phyloP scores from a whole-genome alignment of 23 tunicate species.

The Phallusia fumigata region DNA sequence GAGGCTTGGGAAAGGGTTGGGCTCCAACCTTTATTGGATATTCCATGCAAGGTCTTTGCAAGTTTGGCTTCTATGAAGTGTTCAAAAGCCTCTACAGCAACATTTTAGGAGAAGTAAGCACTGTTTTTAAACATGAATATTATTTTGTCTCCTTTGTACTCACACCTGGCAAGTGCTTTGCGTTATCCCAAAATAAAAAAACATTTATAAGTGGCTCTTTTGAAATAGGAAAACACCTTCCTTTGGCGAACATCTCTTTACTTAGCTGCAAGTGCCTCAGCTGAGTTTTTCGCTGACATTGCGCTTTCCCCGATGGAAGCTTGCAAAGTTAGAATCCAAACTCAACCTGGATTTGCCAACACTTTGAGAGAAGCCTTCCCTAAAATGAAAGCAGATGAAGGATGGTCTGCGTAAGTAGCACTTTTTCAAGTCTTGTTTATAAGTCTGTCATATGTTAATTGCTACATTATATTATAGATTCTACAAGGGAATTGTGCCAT shows the following conservation, averaged over 20 bases:
- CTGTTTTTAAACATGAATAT: too few relatives aligned
- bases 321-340: too few relatives aligned
- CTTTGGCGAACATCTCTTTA: constrained; percentile 91
- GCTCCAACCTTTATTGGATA: too few relatives aligned
- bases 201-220: too few relatives aligned
- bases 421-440: too few relatives aligned
- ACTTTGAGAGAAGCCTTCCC: constrained; percentile 98
- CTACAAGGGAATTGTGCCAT: constrained; percentile 88
- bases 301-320: constrained; percentile 99
- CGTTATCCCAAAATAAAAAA: too few relatives aligned
- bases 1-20: constrained; percentile 97
- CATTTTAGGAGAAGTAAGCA: constrained; percentile 71
- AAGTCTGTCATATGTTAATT: too few relatives aligned
- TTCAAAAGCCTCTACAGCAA: constrained; percentile 85
- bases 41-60: too few relatives aligned
- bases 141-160: too few relatives aligned
- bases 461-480: constrained; percentile 36
- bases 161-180: too few relatives aligned
- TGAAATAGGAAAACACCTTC: constrained; percentile 73
- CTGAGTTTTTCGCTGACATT: too few relatives aligned
- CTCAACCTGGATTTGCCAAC: constrained; percentile 94
- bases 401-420: constrained; percentile 76
- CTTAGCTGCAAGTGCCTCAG: constrained; percentile 96
- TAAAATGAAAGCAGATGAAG: constrained; percentile 95
- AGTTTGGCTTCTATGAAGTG: constrained; percentile 99